Evolutionary conservation across 1,140 invertebrate species (phyloP), one percentile per base, ranked within the genome.

Genomic region (Gryon sp.): DNA sequence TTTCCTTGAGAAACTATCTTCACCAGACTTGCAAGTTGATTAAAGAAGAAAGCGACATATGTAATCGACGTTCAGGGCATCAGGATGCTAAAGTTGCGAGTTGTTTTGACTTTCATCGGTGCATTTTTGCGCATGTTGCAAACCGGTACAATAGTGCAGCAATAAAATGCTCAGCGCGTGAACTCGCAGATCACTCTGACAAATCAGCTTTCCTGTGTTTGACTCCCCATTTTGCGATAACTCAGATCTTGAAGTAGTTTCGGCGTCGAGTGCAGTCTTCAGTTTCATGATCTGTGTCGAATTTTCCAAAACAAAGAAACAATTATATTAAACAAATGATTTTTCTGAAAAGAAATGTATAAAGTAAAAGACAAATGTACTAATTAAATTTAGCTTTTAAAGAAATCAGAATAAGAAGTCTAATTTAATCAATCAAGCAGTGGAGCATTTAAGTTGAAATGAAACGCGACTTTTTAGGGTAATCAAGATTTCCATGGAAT

Each of bases 121-220:
- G 65, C 60, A 34, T 50, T 92, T 91, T 52, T 92, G 87, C 12
- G 91, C 91, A 66, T 92, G 90, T 80, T 95, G 94, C 24, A 96
- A 86, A 5, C 94, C 94, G 1, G 94, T 92, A 85, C 95, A 97
- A 87, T 95, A 96, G 84, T 96, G 94, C 68, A 96, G 87, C 92
- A 96, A 93, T 20, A 97, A 89, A 16, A 96, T 92, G 18, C 94
- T 94, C 52, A 97, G 85, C 0, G 94, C 94, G 83, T 95, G 93
- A 2, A 94, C 92, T 79, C 93, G 92, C 68, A 93, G 90, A 81
- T 95, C 94, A 16, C 92, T 93, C 82, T 94, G 91, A 45, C 84
- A 89, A 66, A 91, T 91, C 75, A 90, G 82, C 79, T 90, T 91
- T 6, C 88, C 85, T 74, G 88, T 92, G 75, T 91, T 91, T 38